phyloP scores from a whole-genome alignment of 2,113 vertebrate genomes.

The Daphoenositta chrysoptera region DNA sequence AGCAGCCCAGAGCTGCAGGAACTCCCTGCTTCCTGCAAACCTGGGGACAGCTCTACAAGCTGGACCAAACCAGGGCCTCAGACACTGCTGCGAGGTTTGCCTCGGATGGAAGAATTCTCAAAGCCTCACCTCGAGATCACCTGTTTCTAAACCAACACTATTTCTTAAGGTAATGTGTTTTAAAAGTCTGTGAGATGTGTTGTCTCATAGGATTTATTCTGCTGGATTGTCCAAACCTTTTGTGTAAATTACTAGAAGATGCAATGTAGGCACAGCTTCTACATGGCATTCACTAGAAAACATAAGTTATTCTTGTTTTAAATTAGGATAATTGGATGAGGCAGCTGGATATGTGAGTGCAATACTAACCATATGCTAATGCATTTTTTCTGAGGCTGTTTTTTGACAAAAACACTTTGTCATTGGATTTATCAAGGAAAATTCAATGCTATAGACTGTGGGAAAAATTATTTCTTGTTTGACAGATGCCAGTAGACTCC shows the following conservation, averaged over 20 bases:
- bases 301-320: slow-evolving; percentile 32
- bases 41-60: background rate
- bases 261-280: background rate
- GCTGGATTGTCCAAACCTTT: background rate
- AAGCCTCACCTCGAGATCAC: background rate
- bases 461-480: background rate
- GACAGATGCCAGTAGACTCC: background rate
- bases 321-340: slow-evolving; percentile 47
- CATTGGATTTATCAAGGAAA: background rate
- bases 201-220: background rate
- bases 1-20: no score
- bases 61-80: no score
- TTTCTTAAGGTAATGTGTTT: background rate
- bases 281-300: background rate
- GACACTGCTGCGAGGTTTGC: background rate
- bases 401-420: background rate
- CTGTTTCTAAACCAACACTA: accelerated
- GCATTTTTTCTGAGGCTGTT: background rate
- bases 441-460: background rate
- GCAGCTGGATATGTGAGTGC: background rate
- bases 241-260: background rate
- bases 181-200: background rate
- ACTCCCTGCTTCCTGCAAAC: background rate
- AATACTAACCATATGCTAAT: slow-evolving; percentile 26
- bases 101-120: background rate